Evolutionary conservation across 2,888 invertebrate species (phyloP).

Genomic region (Bellardia pandia): DNA sequence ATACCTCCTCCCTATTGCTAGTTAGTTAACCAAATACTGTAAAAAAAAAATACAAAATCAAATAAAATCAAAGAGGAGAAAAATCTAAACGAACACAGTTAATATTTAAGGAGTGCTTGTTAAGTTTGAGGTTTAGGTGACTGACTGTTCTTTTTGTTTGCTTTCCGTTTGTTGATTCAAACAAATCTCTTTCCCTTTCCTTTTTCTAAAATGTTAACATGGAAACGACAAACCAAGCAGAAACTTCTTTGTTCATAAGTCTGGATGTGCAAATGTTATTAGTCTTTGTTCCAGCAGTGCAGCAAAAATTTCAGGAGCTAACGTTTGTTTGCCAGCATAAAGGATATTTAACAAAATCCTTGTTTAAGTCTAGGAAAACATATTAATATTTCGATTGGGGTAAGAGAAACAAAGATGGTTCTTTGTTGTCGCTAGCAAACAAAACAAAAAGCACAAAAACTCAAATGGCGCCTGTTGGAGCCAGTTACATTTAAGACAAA

Average conservation of each 20-base stretch:
- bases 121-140: slow-evolving; percentile 1
- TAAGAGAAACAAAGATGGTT: slow-evolving; percentile 34
- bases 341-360: slow-evolving; percentile 25
- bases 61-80: not conserved
- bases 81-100: not conserved
- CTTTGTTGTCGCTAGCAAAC: slow-evolving; percentile 50
- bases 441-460: not conserved
- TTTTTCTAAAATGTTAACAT: slow-evolving; percentile 21
- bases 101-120: not conserved
- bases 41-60: not conserved
- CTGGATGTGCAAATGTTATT: not conserved
- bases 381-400: not conserved
- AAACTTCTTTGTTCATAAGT: slow-evolving; percentile 35
- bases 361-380: slow-evolving; percentile 44
- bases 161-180: slow-evolving; percentile 8
- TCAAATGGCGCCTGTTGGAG: slow-evolving; percentile 23
- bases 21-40: not conserved
- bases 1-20: not conserved
- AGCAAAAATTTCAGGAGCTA: slow-evolving; percentile 29
- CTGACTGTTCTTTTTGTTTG: slow-evolving; percentile 18
- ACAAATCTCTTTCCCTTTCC: slow-evolving; percentile 12
- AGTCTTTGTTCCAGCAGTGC: slow-evolving; percentile 60
- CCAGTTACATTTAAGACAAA: slow-evolving; percentile 39
- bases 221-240: slow-evolving; percentile 38
- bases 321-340: slow-evolving; percentile 18